phyloP scores from a whole-genome alignment of 1,140 invertebrate species.

The Pogonomyrmex californicus region DNA sequence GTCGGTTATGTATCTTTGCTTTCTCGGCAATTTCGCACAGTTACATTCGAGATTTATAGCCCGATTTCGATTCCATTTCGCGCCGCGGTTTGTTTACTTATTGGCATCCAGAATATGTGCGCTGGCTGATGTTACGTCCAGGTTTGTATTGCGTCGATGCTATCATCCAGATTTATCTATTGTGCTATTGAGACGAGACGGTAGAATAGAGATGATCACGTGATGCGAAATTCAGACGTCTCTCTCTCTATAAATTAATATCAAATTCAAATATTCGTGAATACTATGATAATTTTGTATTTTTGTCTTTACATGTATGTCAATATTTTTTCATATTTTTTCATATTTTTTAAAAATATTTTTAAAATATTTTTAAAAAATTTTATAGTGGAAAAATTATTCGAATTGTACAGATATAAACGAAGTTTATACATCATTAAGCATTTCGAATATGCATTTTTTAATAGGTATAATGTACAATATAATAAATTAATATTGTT shows the following conservation, averaged over 20 bases:
- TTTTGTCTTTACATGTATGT: background rate
- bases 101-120: slow-evolving; percentile 71
- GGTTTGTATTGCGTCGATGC: slow-evolving; percentile 49
- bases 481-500: slow-evolving; percentile 11
- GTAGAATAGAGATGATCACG: slow-evolving; percentile 30
- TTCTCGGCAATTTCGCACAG: slow-evolving; percentile 63
- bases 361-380: background rate
- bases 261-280: background rate
- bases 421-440: background rate
- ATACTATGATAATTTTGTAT: background rate
- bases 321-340: background rate
- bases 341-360: background rate
- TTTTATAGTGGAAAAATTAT: background rate
- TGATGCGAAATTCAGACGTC: slow-evolving; percentile 24
- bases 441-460: background rate
- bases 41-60: slow-evolving; percentile 79
- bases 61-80: slow-evolving; percentile 81
- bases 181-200: slow-evolving; percentile 35
- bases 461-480: background rate
- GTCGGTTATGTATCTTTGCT: slow-evolving; percentile 52
- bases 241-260: slow-evolving; percentile 11
- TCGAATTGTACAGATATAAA: background rate
- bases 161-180: slow-evolving; percentile 61
- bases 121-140: slow-evolving; percentile 45
- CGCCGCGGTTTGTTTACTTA: slow-evolving; percentile 78